Evolutionary conservation across 2,113 vertebrate genomes (phyloP).

Genomic region (Pelmatolapia mariae): DNA sequence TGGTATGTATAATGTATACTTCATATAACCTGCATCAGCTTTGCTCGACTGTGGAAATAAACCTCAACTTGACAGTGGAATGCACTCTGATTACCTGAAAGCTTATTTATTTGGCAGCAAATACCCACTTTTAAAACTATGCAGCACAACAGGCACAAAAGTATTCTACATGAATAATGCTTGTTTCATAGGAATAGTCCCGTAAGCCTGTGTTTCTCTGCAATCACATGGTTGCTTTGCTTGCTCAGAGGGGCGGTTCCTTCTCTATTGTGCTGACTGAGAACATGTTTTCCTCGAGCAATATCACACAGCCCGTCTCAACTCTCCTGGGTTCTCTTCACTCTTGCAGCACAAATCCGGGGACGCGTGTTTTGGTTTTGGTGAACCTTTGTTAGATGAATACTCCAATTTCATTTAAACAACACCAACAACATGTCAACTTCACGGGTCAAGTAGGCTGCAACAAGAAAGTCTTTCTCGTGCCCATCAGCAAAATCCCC

Average conservation of each 20-base stretch:
- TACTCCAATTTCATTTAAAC: background rate
- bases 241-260: conserved; percentile 49
- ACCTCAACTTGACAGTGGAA: background rate
- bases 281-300: conserved; percentile 56
- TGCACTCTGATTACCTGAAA: background rate
- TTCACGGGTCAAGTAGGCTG: background rate
- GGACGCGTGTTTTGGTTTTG: conserved; percentile 29
- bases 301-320: background rate
- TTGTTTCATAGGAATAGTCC: background rate
- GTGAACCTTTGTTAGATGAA: background rate
- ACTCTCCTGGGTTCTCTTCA: background rate
- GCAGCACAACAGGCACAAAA: background rate
- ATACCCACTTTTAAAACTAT: background rate
- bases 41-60: background rate
- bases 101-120: background rate
- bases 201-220: background rate
- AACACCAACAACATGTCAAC: background rate
- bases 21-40: background rate
- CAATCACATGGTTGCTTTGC: conserved; percentile 41
- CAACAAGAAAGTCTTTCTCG: background rate
- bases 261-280: conserved; percentile 45
- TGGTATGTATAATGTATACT: background rate
- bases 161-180: background rate
- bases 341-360: background rate
- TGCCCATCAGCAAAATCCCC: background rate